Percentiles rank a stretch among this genome's conserved stretches.
Conservation (phyloP, 2,888 invertebrate species). For the Ophion obscuratus region DNA sequence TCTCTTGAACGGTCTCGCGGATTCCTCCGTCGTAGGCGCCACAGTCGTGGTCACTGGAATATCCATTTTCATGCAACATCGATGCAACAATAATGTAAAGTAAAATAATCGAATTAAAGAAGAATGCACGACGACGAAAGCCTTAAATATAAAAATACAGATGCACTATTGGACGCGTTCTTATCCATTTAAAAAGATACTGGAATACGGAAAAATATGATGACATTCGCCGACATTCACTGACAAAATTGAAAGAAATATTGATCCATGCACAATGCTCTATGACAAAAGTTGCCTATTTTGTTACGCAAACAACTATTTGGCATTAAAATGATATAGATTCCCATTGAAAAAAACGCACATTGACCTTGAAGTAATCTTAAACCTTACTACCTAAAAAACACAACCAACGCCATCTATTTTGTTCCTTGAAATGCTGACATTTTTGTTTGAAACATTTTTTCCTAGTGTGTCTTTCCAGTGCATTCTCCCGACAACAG, state of each 20-base stretch:
- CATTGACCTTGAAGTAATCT: not conserved
- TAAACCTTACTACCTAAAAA: not conserved
- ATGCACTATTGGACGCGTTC: conserved; percentile 34
- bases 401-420: not conserved
- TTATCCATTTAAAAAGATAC: conserved; percentile 24
- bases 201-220: not conserved
- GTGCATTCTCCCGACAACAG: no score
- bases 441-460: no score
- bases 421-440: not conserved
- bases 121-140: conserved; percentile 70
- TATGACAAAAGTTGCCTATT: not conserved
- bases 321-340: no score
- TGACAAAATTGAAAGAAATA: not conserved
- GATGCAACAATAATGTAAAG: conserved; percentile 79
- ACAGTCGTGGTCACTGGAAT: conserved; percentile 81
- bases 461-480: no score
- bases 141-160: conserved; percentile 43
- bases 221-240: not conserved
- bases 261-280: not conserved
- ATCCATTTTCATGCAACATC: conserved; percentile 80
- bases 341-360: not conserved
- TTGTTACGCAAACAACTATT: not conserved
- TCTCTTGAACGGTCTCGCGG: conserved; percentile 78
- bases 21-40: conserved; percentile 78
- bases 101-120: conserved; percentile 59